Conservation (phyloP, 2,113 vertebrate species). For the Archocentrus centrarchus region DNA sequence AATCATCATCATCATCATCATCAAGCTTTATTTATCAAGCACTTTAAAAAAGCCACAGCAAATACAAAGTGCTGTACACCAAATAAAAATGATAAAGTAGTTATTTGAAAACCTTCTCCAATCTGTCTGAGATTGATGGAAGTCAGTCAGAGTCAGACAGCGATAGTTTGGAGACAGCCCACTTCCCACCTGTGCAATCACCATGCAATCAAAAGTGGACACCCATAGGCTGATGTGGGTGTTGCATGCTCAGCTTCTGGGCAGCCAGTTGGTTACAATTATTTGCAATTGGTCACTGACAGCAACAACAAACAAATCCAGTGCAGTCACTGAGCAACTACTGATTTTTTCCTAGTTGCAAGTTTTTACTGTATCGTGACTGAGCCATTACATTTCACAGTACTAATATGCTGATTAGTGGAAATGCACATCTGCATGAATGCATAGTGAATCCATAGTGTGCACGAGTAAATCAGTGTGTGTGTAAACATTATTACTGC, state of each 20-base stretch:
- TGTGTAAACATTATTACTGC: not conserved
- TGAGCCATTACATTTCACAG: not conserved
- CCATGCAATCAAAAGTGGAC: not conserved
- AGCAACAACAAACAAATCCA: not conserved
- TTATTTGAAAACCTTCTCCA: not conserved
- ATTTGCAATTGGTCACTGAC: not conserved
- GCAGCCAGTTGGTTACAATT: fast-evolving
- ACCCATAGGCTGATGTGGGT: not conserved
- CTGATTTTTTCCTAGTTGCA: fast-evolving
- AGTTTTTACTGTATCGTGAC: not conserved
- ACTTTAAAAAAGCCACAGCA: too few species aligned
- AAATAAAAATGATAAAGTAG: not conserved
- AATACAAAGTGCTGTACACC: too few species aligned
- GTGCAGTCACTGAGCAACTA: not conserved
- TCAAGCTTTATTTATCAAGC: too few species aligned
- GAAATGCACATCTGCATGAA: not conserved
- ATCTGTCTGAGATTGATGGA: not conserved
- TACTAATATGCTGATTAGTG: not conserved
- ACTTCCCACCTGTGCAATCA: not conserved
- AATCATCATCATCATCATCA: too few species aligned
- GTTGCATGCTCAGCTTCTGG: not conserved
- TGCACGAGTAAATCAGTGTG: fast-evolving
- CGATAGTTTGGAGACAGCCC: not conserved
- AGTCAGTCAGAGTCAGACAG: not conserved
- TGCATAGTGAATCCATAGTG: not conserved